Conservation (phyloP, 1,140 invertebrate species). For the Pararge aegeria region DNA sequence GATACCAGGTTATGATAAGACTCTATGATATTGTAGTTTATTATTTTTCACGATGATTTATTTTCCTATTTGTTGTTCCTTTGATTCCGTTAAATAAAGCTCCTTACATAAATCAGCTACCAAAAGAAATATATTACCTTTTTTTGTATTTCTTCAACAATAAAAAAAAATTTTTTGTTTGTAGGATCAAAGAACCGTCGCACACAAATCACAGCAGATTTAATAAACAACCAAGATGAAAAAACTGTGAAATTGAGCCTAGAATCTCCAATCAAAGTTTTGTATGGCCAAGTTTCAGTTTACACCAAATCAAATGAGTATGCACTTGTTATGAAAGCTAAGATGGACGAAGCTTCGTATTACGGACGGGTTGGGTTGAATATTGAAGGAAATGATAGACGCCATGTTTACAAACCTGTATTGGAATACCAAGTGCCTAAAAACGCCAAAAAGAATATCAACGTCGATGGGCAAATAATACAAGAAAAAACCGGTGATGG, state of each 20-base stretch:
- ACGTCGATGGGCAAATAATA: conserved; percentile 60
- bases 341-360: conserved; percentile 81
- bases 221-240: conserved; percentile 71
- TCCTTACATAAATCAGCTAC: too few relatives aligned
- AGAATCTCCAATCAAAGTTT: conserved; percentile 81
- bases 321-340: conserved; percentile 76
- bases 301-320: conserved; percentile 81
- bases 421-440: conserved; percentile 84
- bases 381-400: conserved; percentile 76
- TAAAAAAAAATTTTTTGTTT: not conserved
- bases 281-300: conserved; percentile 77
- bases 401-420: conserved; percentile 83
- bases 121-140: too few relatives aligned
- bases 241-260: conserved; percentile 79
- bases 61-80: not conserved
- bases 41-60: too few relatives aligned
- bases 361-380: conserved; percentile 83
- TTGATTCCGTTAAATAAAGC: too few relatives aligned
- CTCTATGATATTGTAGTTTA: too few relatives aligned
- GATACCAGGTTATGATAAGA: not conserved
- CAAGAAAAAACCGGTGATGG: conserved; percentile 42
- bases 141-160: too few relatives aligned
- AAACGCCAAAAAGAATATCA: conserved; percentile 61
- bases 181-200: conserved; percentile 83
- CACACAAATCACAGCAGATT: conserved; percentile 75